phyloP scores from a whole-genome alignment of 2,797 vertebrate genomes.

The Jordanella pulchra region DNA sequence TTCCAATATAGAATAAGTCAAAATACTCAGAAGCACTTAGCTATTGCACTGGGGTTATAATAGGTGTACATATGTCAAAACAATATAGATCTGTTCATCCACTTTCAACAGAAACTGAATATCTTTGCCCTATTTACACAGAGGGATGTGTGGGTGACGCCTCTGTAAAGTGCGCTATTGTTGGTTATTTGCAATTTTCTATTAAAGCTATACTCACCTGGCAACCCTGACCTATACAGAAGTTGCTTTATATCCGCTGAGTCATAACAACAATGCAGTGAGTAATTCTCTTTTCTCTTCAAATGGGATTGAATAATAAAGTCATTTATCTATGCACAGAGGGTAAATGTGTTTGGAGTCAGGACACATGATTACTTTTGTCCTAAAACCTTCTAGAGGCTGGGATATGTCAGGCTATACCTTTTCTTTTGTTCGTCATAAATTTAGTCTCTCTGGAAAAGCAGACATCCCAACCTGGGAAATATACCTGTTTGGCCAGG shows the following conservation, averaged over 20 bases:
- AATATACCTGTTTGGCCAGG: slow-evolving; percentile 64
- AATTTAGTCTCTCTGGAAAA: slow-evolving; percentile 58
- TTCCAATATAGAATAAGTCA: not conserved
- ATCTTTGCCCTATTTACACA: not conserved
- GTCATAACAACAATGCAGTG: slow-evolving; percentile 42
- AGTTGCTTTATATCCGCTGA: slow-evolving; percentile 39
- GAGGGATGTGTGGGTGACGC: not conserved
- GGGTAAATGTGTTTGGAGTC: slow-evolving; percentile 51
- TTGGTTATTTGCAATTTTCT: slow-evolving; percentile 25
- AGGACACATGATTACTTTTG: slow-evolving; percentile 57
- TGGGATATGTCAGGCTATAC: slow-evolving; percentile 68
- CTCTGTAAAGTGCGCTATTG: not conserved
- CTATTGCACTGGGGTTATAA: not conserved
- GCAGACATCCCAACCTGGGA: slow-evolving; percentile 36
- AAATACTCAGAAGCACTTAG: not conserved
- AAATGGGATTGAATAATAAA: slow-evolving; percentile 62
- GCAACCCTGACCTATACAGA: slow-evolving; percentile 29
- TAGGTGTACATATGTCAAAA: not conserved
- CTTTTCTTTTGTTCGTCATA: slow-evolving; percentile 71
- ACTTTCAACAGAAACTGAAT: not conserved
- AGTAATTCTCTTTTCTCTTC: slow-evolving; percentile 38
- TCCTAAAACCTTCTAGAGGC: slow-evolving; percentile 60
- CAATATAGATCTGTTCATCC: not conserved
- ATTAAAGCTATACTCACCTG: slow-evolving; percentile 22
- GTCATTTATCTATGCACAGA: slow-evolving; percentile 43